Conservation (phyloP, 2,797 vertebrate genomes). For the Leptoclinus maculatus region DNA sequence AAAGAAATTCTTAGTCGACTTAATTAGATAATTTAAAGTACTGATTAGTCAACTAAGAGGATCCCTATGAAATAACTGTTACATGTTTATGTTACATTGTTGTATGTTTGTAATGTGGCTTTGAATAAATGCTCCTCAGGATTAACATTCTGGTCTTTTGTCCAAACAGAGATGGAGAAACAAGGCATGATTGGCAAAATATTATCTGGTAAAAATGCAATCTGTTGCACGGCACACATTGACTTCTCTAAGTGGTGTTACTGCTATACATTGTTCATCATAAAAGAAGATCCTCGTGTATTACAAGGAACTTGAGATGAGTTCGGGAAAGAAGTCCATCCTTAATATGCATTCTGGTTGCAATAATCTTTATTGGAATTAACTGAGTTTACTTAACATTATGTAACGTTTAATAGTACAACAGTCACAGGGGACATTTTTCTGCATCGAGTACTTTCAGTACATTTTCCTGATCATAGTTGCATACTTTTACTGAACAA, state of each 20-base stretch:
- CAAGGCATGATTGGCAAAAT: not conserved
- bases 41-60: not conserved
- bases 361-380: not conserved
- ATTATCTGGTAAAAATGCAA: not conserved
- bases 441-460: not conserved
- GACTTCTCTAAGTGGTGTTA: not conserved
- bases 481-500: not conserved
- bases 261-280: not conserved
- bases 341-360: not conserved
- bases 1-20: not conserved
- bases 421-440: not conserved
- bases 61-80: not conserved
- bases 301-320: not conserved
- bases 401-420: not conserved
- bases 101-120: constrained; percentile 5
- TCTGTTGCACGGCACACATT: not conserved
- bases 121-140: constrained; percentile 29
- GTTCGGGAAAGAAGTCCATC: not conserved
- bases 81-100: constrained; percentile 14
- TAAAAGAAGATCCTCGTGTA: not conserved
- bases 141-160: not conserved
- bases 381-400: not conserved
- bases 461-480: not conserved
- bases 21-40: not conserved
- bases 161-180: not conserved